Conservation (phyloP, 1,140 invertebrate genomes). For the Eumaeus atala region DNA sequence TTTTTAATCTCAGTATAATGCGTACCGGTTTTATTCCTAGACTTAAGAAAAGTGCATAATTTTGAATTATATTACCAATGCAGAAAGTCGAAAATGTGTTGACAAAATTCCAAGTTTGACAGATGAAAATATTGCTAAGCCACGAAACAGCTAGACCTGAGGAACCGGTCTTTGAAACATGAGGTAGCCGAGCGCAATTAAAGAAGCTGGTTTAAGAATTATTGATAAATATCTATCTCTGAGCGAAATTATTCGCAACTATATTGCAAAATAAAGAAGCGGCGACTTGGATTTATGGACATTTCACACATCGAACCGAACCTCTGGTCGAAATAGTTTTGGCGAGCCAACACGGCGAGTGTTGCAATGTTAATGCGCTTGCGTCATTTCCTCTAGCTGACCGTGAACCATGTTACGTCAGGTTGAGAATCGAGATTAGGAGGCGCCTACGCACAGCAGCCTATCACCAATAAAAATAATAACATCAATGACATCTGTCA, state of each 20-base stretch:
- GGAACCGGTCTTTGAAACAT: constrained; percentile 37
- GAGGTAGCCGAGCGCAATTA: constrained; percentile 27
- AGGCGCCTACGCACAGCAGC: constrained; percentile 50
- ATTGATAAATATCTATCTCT: constrained; percentile 14
- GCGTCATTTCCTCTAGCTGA: constrained; percentile 69
- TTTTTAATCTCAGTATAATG: background rate
- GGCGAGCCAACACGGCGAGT: constrained; percentile 35
- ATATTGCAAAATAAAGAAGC: constrained; percentile 1
- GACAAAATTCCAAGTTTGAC: constrained; percentile 23
- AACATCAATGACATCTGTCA: constrained; percentile 11
- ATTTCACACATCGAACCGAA: background rate
- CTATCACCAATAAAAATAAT: constrained; percentile 3
- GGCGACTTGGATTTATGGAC: too few species aligned
- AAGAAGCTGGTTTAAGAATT: constrained; percentile 23
- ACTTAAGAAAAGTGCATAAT: background rate
- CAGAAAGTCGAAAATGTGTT: constrained; percentile 21
- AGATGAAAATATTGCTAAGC: constrained; percentile 40
- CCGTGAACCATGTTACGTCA: constrained; percentile 69
- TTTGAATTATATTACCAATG: constrained; percentile 8
- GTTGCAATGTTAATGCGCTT: constrained; percentile 50
- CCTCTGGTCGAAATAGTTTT: constrained; percentile 33
- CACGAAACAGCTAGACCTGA: constrained; percentile 39
- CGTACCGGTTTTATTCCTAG: constrained; percentile 8
- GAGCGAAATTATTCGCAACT: constrained; percentile 3
- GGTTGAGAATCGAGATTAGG: constrained; percentile 59